Evolutionary conservation across 2,888 invertebrate species (phyloP), one percentile per base, ranked within the genome.

Genomic region (Pterostichus niger): DNA sequence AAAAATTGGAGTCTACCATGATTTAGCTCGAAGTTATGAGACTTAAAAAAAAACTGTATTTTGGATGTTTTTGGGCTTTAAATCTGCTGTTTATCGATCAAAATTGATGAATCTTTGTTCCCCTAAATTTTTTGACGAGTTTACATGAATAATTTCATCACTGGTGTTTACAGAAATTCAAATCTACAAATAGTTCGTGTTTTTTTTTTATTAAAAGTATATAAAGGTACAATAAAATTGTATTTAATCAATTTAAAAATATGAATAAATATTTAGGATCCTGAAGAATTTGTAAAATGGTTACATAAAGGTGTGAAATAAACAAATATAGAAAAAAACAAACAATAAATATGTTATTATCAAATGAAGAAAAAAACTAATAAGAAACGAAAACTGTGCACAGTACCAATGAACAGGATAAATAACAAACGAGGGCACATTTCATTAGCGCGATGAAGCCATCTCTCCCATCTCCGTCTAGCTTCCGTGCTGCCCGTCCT

Each of bases 401-500:
- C 13, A 49, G n/a, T 4, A 52, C 64, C 2, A 80, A 80, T 68
- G 80, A 68, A 68, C 64, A 79, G 49, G 54, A 80, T 68, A 80
- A 44, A 80, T 44, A 71, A 40, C 71, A 71, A 44, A 71, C 71
- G 44, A 40, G 56, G 31, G 35, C 40, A 64, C 68, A 83, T 78
- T 77, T 79, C 83, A 83, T 83, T 83, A 83, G 83, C 73, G 44
- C 75, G 64, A 83, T 83, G 83, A 83, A 83, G 83, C 83, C 71
- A 77, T 77, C 75, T 52, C n/a, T 49, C 11, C 49, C 44, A 52
- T 80, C 81, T 15, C 73, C 31, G 6, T 31, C 24, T 49, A 11
- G 44, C 64, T 64, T 24, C 40, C 46, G 46, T 6, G 15, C 31
- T 15, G 35, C 33, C 3, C 40, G 52, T 31, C 13, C 6, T 31